Conservation (phyloP, 2,113 vertebrate genomes). For the Engraulis encrasicolus region DNA sequence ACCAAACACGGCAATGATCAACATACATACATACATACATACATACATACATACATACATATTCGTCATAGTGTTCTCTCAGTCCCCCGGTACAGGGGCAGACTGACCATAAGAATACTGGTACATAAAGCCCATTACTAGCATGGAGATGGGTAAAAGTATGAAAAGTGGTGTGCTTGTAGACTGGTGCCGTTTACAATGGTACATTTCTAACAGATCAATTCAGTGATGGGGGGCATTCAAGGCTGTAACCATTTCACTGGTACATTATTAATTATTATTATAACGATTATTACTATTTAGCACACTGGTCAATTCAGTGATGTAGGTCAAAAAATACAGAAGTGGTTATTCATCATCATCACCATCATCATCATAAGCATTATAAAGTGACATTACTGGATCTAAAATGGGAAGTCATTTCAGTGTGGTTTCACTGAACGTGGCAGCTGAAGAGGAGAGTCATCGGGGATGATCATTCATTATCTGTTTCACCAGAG, state of each 20-base stretch:
- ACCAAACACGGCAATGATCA: background rate
- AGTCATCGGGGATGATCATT: background rate
- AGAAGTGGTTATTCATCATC: background rate
- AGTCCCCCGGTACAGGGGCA: slow-evolving; percentile 16
- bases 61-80: slow-evolving; percentile 53
- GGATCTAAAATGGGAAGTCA: background rate
- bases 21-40: slow-evolving; percentile 39
- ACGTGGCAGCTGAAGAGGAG: background rate
- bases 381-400: slow-evolving; percentile 5
- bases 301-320: background rate
- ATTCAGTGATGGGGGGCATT: background rate
- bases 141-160: background rate
- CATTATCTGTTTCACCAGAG: background rate
- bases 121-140: background rate
- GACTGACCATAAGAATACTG: slow-evolving; percentile 34
- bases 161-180: background rate
- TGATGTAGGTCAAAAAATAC: background rate
- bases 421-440: slow-evolving; percentile 13
- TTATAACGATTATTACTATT: no score
- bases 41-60: slow-evolving; percentile 39
- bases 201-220: no score
- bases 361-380: background rate
- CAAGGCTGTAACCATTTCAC: background rate
- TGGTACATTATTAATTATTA: slow-evolving; percentile 7
- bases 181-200: no score